phyloP scores from a whole-genome alignment of 2,888 invertebrate species.

The Synergus laeviventris region DNA sequence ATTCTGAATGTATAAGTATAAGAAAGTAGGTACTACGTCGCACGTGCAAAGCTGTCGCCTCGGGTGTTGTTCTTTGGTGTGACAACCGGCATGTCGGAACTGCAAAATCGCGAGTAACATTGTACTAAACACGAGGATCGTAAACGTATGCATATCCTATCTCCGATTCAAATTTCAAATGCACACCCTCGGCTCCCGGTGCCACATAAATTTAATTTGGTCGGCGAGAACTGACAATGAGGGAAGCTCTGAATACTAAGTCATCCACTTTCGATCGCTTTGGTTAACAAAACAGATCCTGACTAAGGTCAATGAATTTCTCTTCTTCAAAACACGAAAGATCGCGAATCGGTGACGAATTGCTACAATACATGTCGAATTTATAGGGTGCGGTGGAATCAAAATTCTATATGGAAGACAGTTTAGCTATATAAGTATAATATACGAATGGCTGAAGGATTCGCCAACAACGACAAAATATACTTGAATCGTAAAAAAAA shows the following conservation, averaged over 20 bases:
- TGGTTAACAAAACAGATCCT: constrained; percentile 69
- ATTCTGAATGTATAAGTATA: neutral
- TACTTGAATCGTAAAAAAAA: neutral
- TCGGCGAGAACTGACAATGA: constrained; percentile 58
- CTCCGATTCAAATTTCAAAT: constrained; percentile 71
- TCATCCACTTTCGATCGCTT: constrained; percentile 62
- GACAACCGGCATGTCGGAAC: constrained; percentile 38
- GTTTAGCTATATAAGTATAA: neutral
- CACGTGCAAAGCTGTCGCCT: constrained; percentile 16
- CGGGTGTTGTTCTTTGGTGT: constrained; percentile 20
- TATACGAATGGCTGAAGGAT: neutral
- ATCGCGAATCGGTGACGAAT: neutral
- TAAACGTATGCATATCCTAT: constrained; percentile 62
- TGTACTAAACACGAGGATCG: constrained; percentile 48
- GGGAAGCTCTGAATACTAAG: constrained; percentile 49
- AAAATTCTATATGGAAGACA: neutral
- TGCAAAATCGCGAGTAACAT: constrained; percentile 21
- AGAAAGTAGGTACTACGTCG: neutral
- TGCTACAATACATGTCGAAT: neutral
- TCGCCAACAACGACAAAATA: neutral
- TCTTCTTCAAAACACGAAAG: neutral
- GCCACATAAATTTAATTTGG: constrained; percentile 71
- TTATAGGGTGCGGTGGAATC: neutral
- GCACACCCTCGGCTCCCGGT: constrained; percentile 70
- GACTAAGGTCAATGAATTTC: constrained; percentile 34